phyloP scores from a whole-genome alignment of 53 echinoderm and acorn worm genomes.

The Paracentrotus lividus region DNA sequence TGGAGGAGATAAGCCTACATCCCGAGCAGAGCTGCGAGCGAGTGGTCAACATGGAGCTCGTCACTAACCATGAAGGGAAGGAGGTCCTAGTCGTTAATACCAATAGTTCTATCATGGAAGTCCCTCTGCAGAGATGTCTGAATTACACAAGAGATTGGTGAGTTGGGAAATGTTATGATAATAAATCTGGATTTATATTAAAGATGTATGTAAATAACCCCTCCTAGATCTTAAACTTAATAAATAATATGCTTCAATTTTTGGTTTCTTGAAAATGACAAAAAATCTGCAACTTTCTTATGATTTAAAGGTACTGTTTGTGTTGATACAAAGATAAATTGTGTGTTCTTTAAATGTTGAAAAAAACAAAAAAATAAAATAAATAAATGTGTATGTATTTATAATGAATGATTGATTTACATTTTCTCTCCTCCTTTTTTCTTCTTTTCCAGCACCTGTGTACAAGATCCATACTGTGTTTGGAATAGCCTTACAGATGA shows the following conservation, averaged over 20 bases:
- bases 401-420: neutral
- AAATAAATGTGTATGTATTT: too few species aligned
- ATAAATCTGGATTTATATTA: too few species aligned
- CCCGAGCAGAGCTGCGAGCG: slow-evolving; percentile 78
- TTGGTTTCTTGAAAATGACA: too few species aligned
- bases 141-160: slow-evolving; percentile 84
- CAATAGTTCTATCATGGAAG: slow-evolving; percentile 86
- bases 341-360: too few species aligned
- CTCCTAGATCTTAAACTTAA: too few species aligned
- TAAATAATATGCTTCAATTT: too few species aligned
- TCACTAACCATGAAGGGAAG: slow-evolving; percentile 59
- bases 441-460: slow-evolving; percentile 82
- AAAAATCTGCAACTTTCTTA: too few species aligned
- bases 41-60: slow-evolving; percentile 86
- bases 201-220: too few species aligned
- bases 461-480: slow-evolving; percentile 96
- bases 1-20: slow-evolving; percentile 86
- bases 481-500: slow-evolving; percentile 78
- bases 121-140: slow-evolving; percentile 86
- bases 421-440: neutral
- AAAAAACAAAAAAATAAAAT: too few species aligned
- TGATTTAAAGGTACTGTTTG: too few species aligned
- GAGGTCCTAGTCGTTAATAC: slow-evolving; percentile 85
- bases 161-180: too few species aligned
- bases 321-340: too few species aligned